Evolutionary conservation across 2,888 invertebrate species (phyloP).

Genomic region (Luperina nickerlii): DNA sequence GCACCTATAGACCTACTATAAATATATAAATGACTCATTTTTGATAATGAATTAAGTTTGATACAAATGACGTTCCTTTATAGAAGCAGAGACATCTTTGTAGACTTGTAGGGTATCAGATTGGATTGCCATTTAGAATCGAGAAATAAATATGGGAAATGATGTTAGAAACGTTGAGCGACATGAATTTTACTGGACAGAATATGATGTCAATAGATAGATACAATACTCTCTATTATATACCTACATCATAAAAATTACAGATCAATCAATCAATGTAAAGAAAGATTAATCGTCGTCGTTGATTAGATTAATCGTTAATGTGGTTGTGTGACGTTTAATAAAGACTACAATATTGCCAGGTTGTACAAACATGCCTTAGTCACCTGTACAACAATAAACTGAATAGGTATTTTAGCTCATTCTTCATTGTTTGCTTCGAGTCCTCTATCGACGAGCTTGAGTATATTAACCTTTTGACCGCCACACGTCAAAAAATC

Average conservation of each 20-base stretch:
- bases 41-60: not conserved
- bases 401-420: not conserved
- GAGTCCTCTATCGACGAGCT: not conserved
- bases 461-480: not conserved
- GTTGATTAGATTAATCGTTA: not conserved
- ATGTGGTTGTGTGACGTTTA: too few relatives aligned
- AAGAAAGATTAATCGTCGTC: not conserved
- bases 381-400: not conserved
- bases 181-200: too few relatives aligned
- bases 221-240: not conserved
- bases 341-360: not conserved
- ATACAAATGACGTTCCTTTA: not conserved
- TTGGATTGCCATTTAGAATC: not conserved
- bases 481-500: too few relatives aligned
- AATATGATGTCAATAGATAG: too few relatives aligned
- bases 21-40: slow-evolving; percentile 12
- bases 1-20: not conserved
- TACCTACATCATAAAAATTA: not conserved
- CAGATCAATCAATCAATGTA: not conserved
- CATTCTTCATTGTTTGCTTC: not conserved
- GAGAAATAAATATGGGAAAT: not conserved
- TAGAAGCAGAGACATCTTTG: not conserved
- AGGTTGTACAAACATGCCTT: not conserved
- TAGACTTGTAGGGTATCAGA: not conserved
- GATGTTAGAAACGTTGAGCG: too few relatives aligned